Evolutionary conservation across 2,888 invertebrate genomes (phyloP), one percentile per base, ranked within the genome.

Genomic region (Apamea sordens): DNA sequence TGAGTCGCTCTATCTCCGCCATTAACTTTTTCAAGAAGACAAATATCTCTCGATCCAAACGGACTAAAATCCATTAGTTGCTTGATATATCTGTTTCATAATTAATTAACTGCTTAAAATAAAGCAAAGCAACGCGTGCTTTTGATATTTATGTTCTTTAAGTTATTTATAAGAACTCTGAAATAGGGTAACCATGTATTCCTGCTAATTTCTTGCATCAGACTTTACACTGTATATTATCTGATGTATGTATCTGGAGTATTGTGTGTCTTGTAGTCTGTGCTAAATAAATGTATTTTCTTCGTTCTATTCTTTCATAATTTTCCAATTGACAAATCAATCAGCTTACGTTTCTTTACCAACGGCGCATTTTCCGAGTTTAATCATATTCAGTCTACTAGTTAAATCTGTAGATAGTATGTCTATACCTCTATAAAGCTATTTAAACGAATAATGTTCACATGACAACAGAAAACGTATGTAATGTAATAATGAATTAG

Each of bases 101-200:
- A 89, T 91, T 91, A 90, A 91, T 91, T 90, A 89, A 82, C 74
- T 76, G 79, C 84, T 86, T 79, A 83, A 89, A 90, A 90, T 88
- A 89, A 86, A 79, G 89, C 88, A 85, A 88, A 90, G 80, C 75
- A 84, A 77, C 80, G 76, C 76, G 78, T 74, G 79, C 82, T 79
- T 76, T 79, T 84, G 82, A 87, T 87, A 86, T 90, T 87, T 91
- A 87, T 89, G 83, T 70, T 73, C 76, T 83, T 79, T 69, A 59
- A 44, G 89, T 84, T 90, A 89, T 90, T 90, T 88, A 83, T 88
- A 89, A 36, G 24, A 63, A n/a, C n/a, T 76, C 36, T 67, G 24
- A 44, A 72, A 36, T 79, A 82, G 83, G 88, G 85, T 82, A 50
- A n/a, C 89, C 89, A 86, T 53, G 64, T 59, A 36, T 47, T 47